Evolutionary conservation across 2,113 vertebrate genomes (phyloP).

Genomic region (Tragulus kanchil): DNA sequence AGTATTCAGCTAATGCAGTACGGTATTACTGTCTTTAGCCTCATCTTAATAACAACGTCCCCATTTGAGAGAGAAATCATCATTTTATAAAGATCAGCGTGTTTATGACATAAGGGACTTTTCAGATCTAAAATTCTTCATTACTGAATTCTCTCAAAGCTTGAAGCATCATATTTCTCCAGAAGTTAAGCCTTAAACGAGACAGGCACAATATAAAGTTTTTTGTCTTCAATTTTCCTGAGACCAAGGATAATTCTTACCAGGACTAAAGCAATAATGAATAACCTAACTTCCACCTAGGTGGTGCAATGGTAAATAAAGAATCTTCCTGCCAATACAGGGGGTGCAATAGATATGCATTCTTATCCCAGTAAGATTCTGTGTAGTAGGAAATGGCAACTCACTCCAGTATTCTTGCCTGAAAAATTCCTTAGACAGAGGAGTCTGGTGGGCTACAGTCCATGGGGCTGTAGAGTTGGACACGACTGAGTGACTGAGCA

Average conservation of each 20-base stretch:
- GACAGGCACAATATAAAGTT: background rate
- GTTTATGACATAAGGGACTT: background rate
- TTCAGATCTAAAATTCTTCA: background rate
- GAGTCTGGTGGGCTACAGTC: background rate
- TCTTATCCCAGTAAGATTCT: background rate
- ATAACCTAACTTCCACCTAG: background rate
- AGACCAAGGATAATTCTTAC: background rate
- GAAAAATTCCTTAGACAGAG: background rate
- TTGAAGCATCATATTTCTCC: background rate
- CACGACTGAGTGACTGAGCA: background rate
- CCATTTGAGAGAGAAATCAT: background rate
- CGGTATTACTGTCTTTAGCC: background rate
- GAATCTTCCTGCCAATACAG: background rate
- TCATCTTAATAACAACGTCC: background rate
- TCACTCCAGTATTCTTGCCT: background rate
- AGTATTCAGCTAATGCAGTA: background rate
- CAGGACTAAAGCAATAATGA: background rate
- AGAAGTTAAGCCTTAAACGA: background rate
- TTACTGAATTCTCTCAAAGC: background rate
- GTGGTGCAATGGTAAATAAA: background rate
- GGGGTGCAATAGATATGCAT: background rate
- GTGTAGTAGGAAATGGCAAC: background rate
- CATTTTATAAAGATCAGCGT: background rate
- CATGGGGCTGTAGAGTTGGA: background rate
- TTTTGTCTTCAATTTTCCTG: background rate